These are phyloP conservation scores for Pandion haliaetus DNA, from an alignment of 2,113 vertebrate species.

Conservation along the genomic window DNA sequence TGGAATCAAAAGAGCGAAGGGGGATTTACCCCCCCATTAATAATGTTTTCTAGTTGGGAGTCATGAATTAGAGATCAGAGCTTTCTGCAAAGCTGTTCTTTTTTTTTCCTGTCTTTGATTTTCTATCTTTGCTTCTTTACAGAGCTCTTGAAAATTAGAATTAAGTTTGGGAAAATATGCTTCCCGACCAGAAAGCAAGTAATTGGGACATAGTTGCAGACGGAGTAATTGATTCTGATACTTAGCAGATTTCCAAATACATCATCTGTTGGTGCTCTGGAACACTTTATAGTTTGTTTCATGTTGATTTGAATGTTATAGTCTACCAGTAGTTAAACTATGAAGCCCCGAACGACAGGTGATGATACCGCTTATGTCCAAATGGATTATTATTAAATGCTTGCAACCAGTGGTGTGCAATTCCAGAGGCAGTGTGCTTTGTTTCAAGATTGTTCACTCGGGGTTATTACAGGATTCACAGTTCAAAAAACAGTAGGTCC, in stretches of 20 bases:
- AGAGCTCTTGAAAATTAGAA: not conserved
- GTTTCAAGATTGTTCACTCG: not conserved
- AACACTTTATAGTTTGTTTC: not conserved
- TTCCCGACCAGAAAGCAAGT: not conserved
- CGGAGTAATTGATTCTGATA: not conserved
- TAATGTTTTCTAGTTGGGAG: not conserved
- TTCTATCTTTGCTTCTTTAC: not conserved
- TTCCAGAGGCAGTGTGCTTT: not conserved
- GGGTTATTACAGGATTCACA: not conserved
- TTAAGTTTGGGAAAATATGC: not conserved
- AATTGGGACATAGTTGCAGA: not conserved
- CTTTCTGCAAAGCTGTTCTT: not conserved
- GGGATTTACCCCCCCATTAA: not conserved
- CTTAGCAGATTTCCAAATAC: not conserved
- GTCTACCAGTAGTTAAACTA: not conserved
- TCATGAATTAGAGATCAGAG: not conserved
- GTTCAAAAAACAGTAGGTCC: not conserved
- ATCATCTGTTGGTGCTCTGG: not conserved
- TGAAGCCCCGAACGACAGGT: not conserved
- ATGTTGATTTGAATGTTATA: not conserved
- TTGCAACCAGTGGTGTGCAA: not conserved
- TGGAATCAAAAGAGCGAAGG: not conserved
- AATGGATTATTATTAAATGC: not conserved
- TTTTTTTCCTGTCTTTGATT: fast-evolving
- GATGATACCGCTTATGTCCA: not conserved